Evolutionary conservation across 2,797 vertebrate species (phyloP), one percentile per base, ranked within the genome.

Genomic region (Triplophysa yarkandensis): DNA sequence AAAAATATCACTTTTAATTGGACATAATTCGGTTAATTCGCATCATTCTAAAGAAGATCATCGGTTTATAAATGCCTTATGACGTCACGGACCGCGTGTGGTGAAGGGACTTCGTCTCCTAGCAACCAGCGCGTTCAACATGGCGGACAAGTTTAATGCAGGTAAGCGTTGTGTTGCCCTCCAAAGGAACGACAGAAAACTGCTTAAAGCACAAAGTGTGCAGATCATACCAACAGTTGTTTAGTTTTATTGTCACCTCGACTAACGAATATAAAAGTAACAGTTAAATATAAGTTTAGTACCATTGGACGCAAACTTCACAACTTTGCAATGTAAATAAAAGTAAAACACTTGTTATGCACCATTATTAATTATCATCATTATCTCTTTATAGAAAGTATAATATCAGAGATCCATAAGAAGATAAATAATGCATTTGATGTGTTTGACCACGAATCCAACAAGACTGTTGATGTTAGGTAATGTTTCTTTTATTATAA

Each of bases 391-490:
- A 58, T 84, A 96, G 95, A 92, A 63, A 2, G 1, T 0, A 0
- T 55, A 2, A 48, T 90, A 78, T 82, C 88, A 76, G 91, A 93
- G 10, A 71, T 91, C 46, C 90, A 96, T 36, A 94, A 89, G 86
- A 95, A 86, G 86, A 93, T 98, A 80, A 91, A 30, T 68, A 88
- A 91, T 2, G 93, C 95, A 27, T 99, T 98, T 90, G 88, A 95
- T 60, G 89, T 93, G 2, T 98, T 99, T 91, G 97, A 98, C 88
- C 89, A 91, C 16, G 88, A 94, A 66, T 76, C 71, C 0, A 94
- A 93, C 88, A 91, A 93, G 84, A 95, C 93, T 13, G 95, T 96
- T 85, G 94, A 98, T 84, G 92, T 94, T 83, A 91, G 96, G 97
- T 99, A 87, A 90, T 92, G 4, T 43, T 17, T 30, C 36, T 10